Percentiles rank a stretch among this genome's conserved stretches.
phyloP scores from a whole-genome alignment of 2,113 vertebrate genomes.

The Nycticebus coucang region DNA sequence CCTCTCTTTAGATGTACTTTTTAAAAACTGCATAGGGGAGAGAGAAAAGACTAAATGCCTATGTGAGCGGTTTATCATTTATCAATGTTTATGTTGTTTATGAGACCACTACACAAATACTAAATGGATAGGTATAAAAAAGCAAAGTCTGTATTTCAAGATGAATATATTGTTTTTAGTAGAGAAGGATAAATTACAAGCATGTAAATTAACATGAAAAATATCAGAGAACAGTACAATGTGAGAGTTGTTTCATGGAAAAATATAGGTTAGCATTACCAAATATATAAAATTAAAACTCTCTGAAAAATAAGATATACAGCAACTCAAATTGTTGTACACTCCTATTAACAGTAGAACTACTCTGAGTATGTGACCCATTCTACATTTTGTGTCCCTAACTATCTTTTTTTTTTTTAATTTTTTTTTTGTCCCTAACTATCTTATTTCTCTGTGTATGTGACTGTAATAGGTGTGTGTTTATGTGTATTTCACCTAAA shows the following conservation, averaged over 20 bases:
- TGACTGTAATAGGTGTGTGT: neutral
- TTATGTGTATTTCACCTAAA: neutral
- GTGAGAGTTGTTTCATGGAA: neutral
- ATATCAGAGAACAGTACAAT: neutral
- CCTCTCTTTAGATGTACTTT: neutral
- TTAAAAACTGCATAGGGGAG: neutral
- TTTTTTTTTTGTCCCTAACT: neutral
- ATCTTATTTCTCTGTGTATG: neutral
- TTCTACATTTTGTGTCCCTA: neutral
- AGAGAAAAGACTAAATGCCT: neutral
- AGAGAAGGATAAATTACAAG: constrained; percentile 11
- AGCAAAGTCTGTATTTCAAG: neutral
- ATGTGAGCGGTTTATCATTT: neutral
- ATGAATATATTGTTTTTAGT: neutral
- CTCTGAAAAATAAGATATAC: neutral
- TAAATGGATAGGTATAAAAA: neutral
- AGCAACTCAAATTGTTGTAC: neutral
- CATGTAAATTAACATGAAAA: neutral
- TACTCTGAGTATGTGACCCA: neutral
- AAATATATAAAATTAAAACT: neutral
- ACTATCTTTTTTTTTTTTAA: too few species aligned
- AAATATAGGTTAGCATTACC: neutral
- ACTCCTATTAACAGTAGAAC: neutral
- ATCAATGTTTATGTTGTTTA: neutral
- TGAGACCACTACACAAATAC: neutral